These are phyloP conservation scores for Dryas iulia DNA, from an alignment of 1,140 invertebrate genomes.

Conservation along the genomic window DNA sequence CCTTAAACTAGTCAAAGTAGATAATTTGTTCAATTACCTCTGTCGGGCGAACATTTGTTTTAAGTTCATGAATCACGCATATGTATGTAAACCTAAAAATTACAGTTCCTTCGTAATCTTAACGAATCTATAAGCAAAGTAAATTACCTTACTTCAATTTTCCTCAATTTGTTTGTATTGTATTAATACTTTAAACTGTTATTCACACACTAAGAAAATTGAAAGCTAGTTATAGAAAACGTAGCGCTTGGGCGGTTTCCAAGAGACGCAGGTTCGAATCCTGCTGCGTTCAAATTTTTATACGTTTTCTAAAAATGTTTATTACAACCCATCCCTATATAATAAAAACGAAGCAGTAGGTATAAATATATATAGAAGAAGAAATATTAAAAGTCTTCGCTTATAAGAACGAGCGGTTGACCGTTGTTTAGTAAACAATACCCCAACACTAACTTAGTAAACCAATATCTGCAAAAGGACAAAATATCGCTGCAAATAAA, in stretches of 20 bases:
- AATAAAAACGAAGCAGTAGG: too few relatives aligned
- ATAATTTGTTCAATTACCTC: not conserved
- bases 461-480: conserved; percentile 77
- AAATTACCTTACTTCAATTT: not conserved
- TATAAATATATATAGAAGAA: not conserved
- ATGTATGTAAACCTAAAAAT: not conserved
- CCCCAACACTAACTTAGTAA: conserved; percentile 46
- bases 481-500: conserved; percentile 80
- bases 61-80: conserved; percentile 1
- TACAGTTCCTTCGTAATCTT: not conserved
- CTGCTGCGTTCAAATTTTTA: too few relatives aligned
- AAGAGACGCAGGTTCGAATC: too few relatives aligned
- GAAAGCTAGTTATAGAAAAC: too few relatives aligned
- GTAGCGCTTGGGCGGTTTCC: too few relatives aligned
- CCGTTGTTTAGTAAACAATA: conserved; percentile 12
- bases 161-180: not conserved
- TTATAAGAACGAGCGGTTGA: not conserved
- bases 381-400: not conserved
- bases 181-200: too few relatives aligned
- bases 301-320: too few relatives aligned
- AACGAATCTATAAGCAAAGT: not conserved
- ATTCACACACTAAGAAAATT: too few relatives aligned
- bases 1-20: not conserved
- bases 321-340: too few relatives aligned
- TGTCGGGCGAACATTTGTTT: not conserved